Base-by-base conservation (phyloP, 2,113 vertebrate genomes). In the Alces alces region DNA sequence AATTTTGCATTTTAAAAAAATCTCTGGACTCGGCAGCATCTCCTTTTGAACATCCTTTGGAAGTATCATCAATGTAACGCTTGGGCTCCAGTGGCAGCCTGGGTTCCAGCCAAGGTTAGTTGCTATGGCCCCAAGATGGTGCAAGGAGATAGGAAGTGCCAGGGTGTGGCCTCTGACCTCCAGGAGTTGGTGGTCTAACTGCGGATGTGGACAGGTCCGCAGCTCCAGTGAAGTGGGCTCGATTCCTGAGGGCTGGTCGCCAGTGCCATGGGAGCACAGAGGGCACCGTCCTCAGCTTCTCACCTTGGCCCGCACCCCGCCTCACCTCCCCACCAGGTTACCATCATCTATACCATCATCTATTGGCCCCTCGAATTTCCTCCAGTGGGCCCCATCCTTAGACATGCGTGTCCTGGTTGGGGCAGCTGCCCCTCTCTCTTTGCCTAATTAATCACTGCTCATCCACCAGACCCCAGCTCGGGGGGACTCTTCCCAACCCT, bases 31-130 rank as follows among this genome's bases (percentile, higher is more conserved):
- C 1, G 0, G 21, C 15, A 47, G 61, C 39, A 12, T 25, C 36
- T 47, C 30, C 50, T 76, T 89, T 47, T 39, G n/a, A 64, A n/a
- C 27, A 39, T 13, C 23, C 78, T 88, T 58, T 30, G 54, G 78
- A 61, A 55, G 10, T 16, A 50, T 13, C 0, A 0, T 58, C 3
- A 27, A 0, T 8, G 0, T 55, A 90, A 4, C 1, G 5, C 57
- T 39, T 7, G 64, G 80, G 86, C 52, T 47, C 21, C 28, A 2
- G n/a, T 1, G 8, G 52, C 76, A 45, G 36, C 15, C 17, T 14
- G 25, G 47, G 58, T 17, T 30, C 16, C 3, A 23, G 82, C 85
- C 17, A 70, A n/a, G 27, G 30, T 47, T 58, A 14, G 28, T 23
- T n/a, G 30, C 52, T 25, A 54, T 27, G 27, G 36, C 60, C 0